Base-by-base conservation (phyloP, 2,797 vertebrate genomes). In the Myiothlypis coronata region DNA sequence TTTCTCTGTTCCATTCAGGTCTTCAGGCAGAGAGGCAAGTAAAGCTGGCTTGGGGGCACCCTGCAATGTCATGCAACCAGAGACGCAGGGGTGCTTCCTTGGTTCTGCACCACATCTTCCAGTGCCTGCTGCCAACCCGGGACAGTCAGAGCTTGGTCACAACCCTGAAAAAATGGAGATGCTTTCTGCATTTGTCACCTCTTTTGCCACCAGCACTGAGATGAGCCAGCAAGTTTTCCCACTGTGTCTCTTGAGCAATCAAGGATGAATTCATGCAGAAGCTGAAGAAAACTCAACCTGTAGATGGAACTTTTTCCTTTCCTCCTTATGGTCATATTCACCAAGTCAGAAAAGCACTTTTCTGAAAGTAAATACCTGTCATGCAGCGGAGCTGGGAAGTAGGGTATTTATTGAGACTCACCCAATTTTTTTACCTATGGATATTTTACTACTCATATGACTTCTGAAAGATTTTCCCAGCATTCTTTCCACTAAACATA, bases 51-150 rank as follows among this genome's bases (percentile, higher is more conserved):
- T 3, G 1, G 16, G 14, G 18, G 16, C 32, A 69, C 9, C 7
- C 22, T 50, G 53, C 37, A 61, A 20, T 11, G 21, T 12, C 13
- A 14, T 3, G 4, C 43, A 69, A 63, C 11, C 0, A 1, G 23
- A 41, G 28, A 41, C 0, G 0, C 0, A 0, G 20, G 46, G 50
- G 6, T 76, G 14, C 14, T 81, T 59, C 16, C 16, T 5, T 1
- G 3, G 26, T 41, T 78, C 19, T n/a, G 19, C 1, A 0, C 7
- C 4, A 0, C 16, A 17, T 75, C 14, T 34, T 59, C 41, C 17
- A 46, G 13, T 18, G 14, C 15, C 28, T 65, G 53, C 57, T 63
- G 16, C 53, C 37, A 61, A 39, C 44, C 12, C 0, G 0, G 11
- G 34, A 46, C 27, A 28, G n/a, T 17, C 46, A 44, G 41, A 72